Base-by-base conservation (phyloP, 2,113 vertebrate genomes). In the Acinonyx jubatus region DNA sequence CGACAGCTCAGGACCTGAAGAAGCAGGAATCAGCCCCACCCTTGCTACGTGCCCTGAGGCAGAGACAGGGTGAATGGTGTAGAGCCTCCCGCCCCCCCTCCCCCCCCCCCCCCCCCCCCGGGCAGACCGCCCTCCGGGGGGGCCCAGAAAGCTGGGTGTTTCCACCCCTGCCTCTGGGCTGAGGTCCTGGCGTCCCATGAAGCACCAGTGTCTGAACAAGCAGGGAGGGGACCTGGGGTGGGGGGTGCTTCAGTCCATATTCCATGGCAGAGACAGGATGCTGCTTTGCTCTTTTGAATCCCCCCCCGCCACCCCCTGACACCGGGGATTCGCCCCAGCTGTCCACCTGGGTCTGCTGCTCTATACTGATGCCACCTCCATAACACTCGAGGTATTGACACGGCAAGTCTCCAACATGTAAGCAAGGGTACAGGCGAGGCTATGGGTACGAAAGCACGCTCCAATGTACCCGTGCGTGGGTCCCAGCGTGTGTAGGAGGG, bases 371-470 rank as follows among this genome's bases (percentile, higher is more conserved):
- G 61, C 7, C 84, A n/a, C 16, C 65, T 1, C 16, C 84, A 3
- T 6, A 23, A 16, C 13, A 18, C 25, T 41, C 21, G 1, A 78
- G 13, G 82, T 7, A 19, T 31, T 13, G 16, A 8, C 27, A 48
- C 7, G 76, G 33, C 4, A 0, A 57, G 8, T n/a, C 89, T 79
- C 79, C 23, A 5, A 4, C 0, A 0, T 2, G 41, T 6, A 69
- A 14, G 29, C 31, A 16, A 13, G 25, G 3, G 21, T 7, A 5
- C 52, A 50, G 89, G 74, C 4, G 12, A 65, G 66, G n/a, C 16
- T 23, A 0, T 0, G 29, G 33, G 33, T 9, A 3, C 0, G 3
- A 2, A 5, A 68, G 36, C 74, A 63, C 2, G 1, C 16, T 4
- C 14, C 3, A 9, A 12, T 1, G 9, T 4, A 3, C 57, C 65